Evolutionary conservation across 2,797 vertebrate genomes (phyloP).

Genomic region (Hyperoplus lanceolatus): DNA sequence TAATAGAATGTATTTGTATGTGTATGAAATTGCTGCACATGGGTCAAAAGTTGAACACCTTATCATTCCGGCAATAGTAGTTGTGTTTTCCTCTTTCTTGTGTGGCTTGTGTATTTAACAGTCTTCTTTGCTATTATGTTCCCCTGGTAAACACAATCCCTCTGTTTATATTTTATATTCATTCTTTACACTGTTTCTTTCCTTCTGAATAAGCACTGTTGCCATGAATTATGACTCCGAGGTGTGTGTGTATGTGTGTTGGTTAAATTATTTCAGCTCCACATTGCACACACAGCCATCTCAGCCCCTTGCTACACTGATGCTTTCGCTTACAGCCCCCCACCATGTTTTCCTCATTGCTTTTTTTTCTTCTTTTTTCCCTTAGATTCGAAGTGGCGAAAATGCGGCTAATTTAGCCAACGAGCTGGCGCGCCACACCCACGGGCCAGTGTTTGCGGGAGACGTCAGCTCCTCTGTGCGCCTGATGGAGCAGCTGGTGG

Average conservation of each 20-base stretch:
- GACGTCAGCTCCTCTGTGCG: constrained; percentile 97
- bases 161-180: constrained; percentile 9
- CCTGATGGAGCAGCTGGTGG: constrained; percentile 98
- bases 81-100: background rate
- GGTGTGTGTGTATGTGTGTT: constrained; percentile 7
- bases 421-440: constrained; percentile 96
- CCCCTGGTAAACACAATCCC: too few relatives aligned
- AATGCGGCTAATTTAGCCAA: constrained; percentile 99
- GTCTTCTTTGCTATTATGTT: too few relatives aligned
- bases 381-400: constrained; percentile 96
- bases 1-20: background rate
- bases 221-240: constrained; percentile 42
- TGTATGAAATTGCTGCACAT: background rate
- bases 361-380: constrained; percentile 24
- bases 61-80: background rate
- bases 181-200: constrained; percentile 16
- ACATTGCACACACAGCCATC: constrained; percentile 24
- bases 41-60: constrained; percentile 31
- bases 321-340: constrained; percentile 41
- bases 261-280: constrained; percentile 51
- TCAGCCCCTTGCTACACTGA: constrained; percentile 15
- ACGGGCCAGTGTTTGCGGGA: constrained; percentile 95
- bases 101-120: too few relatives aligned
- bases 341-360: constrained; percentile 49
- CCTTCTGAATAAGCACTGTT: constrained; percentile 21